Base-by-base conservation (phyloP, 2,113 vertebrate species). In the Bostrychus sinensis region DNA sequence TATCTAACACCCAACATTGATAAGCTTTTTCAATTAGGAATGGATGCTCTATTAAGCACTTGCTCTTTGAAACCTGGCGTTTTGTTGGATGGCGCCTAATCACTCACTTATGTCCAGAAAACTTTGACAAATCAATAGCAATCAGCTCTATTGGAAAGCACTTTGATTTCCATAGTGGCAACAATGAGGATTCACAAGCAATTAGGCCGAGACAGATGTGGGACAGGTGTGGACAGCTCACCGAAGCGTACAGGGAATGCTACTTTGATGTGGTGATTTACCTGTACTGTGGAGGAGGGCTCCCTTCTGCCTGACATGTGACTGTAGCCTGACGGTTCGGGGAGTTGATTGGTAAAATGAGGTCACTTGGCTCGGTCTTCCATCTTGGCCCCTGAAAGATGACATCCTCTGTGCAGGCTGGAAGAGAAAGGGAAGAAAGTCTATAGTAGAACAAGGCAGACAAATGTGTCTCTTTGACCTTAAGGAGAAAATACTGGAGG, bases 301-400 rank as follows among this genome's bases (percentile, higher is more conserved):
- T 82, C 26, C 91, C 91, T 19, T 85, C 87, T 1, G 92, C 91
- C 73, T 89, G 88, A 26, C 92, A 93, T 16, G 36, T 64, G 60
- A 93, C 77, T 25, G 83, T 85, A 16, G 90, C 88, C 68, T 87
- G 87, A 74, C 89, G 91, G 77, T 90, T 87, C 6, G 87, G 79
- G 43, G 90, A 86, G 79, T 80, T 85, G 80, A 90, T 86, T 16
- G 92, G 90, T 51, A 93, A 91, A 89, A 91, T 84, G 68, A 93
- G 89, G 88, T 93, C 89, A 65, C 76, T 81, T 37, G 92, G 92
- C 75, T 93, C 88, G 1, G 60, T 88, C 82, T 58, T 91, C 91
- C 91, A 93, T 80, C 83, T 89, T 55, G 92, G 92, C 62, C 93
- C 93, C 77, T 91, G 85, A 77, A 92, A 93, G 72, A 86, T 82